phyloP scores from a whole-genome alignment of 1,140 invertebrate species.

The Melipona quadrifasciata region DNA sequence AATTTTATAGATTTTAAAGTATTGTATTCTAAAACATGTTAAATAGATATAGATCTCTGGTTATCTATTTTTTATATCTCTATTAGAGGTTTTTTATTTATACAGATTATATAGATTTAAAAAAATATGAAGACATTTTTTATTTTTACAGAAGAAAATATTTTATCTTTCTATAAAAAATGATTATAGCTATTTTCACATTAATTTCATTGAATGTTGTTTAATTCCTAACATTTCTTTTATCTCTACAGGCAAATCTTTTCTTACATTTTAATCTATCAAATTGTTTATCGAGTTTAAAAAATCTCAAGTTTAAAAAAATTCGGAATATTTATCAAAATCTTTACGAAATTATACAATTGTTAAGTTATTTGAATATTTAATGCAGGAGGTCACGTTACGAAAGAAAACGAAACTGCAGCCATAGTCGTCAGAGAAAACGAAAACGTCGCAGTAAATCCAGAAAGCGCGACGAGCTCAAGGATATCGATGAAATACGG shows the following conservation, averaged over 20 bases:
- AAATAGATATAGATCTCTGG: no score
- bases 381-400: neutral
- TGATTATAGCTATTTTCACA: neutral
- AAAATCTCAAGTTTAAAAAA: no score
- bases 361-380: neutral
- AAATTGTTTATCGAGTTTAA: neutral
- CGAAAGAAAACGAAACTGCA: neutral
- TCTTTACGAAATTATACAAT: neutral
- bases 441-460: neutral
- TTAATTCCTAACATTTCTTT: no score
- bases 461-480: neutral
- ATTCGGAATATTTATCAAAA: neutral
- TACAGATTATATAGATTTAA: neutral
- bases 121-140: neutral
- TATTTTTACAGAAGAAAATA: neutral
- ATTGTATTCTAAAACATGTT: no score
- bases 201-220: no score
- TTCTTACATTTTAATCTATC: neutral
- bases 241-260: neutral
- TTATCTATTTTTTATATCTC: no score
- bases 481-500: neutral
- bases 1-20: neutral
- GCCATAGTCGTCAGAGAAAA: neutral
- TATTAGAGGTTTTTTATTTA: no score
- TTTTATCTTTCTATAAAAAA: neutral